Conservation (phyloP, 2,888 invertebrate species). For the Microctonus hyperodae region DNA sequence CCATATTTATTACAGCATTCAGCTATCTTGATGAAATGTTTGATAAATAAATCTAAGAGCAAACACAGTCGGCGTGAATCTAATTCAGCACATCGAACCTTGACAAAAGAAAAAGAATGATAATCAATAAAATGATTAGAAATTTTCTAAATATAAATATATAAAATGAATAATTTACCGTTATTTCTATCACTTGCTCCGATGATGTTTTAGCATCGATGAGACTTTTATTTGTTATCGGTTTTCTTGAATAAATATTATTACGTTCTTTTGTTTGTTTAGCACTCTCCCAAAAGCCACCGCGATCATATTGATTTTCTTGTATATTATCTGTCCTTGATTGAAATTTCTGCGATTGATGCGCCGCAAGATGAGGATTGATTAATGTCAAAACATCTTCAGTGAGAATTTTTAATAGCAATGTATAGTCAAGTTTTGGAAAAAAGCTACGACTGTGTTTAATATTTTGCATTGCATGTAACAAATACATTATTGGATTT, state of each 20-base stretch:
- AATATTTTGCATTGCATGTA: constrained; percentile 75
- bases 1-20: constrained; percentile 71
- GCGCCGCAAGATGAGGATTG: constrained; percentile 44
- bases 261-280: constrained; percentile 39
- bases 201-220: constrained; percentile 48
- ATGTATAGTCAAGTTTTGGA: constrained; percentile 69
- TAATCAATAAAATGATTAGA: not conserved
- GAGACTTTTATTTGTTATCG: constrained; percentile 45
- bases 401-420: constrained; percentile 69
- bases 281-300: constrained; percentile 48
- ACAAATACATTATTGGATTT: constrained; percentile 75
- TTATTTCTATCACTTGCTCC: constrained; percentile 56
- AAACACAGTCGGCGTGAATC: constrained; percentile 70
- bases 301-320: constrained; percentile 34
- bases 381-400: constrained; percentile 62
- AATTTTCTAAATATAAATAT: not conserved
- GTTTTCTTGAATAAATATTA: constrained; percentile 30
- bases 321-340: not conserved
- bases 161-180: constrained; percentile 47
- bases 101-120: constrained; percentile 31
- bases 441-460: constrained; percentile 72
- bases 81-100: constrained; percentile 64
- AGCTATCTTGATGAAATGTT: constrained; percentile 77
- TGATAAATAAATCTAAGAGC: constrained; percentile 74
- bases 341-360: not conserved